Evolutionary conservation across 1,140 invertebrate species (phyloP), one percentile per base, ranked within the genome.

Genomic region (Aporrectodea caliginosa): DNA sequence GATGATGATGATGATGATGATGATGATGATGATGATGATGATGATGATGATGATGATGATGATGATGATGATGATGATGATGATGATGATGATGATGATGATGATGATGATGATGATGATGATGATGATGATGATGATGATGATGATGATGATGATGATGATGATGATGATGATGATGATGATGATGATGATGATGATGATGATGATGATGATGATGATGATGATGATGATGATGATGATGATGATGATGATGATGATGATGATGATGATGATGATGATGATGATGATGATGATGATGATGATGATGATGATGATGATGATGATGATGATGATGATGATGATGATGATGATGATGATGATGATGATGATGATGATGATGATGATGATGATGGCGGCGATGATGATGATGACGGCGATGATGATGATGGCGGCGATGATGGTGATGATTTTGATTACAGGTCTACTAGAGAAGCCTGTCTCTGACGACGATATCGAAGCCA

Each of bases 41-140:
- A 58, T 58, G 43, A 58, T 58, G 22, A 58, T 58, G 22, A 58
- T 58, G 22, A 58, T 58, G 22, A 58, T 58, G 22, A 58, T 58
- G 43, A 58, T 58, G 43, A 58, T 58, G 43, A 58, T 58, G 43
- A 58, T 58, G 43, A 58, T 58, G 43, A 58, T 58, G 43, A 58
- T 58, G 22, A 58, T 58, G 22, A 58, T 58, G 22, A 58, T 58
- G 22, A 58, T 58, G 22, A 58, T 58, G 43, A 58, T 58, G 43
- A 58, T 58, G 43, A 58, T 58, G 43, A 58, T 58, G 43, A 58
- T 58, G 43, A 58, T 58, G 43, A 58, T 58, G 43, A 58, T 58
- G 43, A 58, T 58, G 43, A 58, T 58, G 43, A 58, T 58, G 43
- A 58, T 58, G 43, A 58, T 58, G 43, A 58, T 58, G 43, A 58